Conservation (phyloP, 2,113 vertebrate species). For the Ctenodactylus gundi region DNA sequence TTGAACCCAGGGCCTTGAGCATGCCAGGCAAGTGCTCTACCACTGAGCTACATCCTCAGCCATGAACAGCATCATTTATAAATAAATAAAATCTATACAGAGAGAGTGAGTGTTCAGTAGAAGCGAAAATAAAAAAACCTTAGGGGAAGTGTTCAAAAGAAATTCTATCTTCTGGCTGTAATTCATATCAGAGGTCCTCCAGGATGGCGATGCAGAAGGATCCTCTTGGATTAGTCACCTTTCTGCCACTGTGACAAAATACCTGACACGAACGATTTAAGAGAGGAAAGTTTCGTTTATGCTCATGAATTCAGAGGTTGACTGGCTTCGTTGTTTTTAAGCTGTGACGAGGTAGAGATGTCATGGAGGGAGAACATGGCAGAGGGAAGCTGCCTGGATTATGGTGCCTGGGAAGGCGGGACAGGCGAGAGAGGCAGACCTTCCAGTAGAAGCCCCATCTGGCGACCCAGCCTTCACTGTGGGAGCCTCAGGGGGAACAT, state of each 20-base stretch:
- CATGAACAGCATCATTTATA: background rate
- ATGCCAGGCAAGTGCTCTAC: too few species aligned
- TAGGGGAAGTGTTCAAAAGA: background rate
- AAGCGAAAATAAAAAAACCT: background rate
- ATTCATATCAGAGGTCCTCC: background rate
- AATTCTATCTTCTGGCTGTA: background rate
- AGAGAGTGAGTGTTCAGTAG: background rate
- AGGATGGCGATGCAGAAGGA: background rate
- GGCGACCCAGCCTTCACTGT: background rate
- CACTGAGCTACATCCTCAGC: too few species aligned
- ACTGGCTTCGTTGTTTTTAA: background rate
- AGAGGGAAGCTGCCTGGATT: background rate
- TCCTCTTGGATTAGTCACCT: background rate
- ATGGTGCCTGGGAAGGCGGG: background rate
- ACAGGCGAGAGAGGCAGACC: background rate
- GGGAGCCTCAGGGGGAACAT: background rate
- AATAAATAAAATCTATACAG: background rate
- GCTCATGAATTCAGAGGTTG: background rate
- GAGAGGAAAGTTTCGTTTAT: background rate
- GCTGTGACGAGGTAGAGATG: background rate
- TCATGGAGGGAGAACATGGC: background rate
- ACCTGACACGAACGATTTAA: background rate
- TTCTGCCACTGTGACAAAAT: background rate
- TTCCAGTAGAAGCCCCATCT: background rate
- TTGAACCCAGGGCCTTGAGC: too few species aligned